A percentile compares a stretch with the other conserved stretches of the same genome.
These are phyloP conservation scores for Gallirallus australis DNA, from an alignment of 2,797 vertebrate species.

Conservation along the genomic window DNA sequence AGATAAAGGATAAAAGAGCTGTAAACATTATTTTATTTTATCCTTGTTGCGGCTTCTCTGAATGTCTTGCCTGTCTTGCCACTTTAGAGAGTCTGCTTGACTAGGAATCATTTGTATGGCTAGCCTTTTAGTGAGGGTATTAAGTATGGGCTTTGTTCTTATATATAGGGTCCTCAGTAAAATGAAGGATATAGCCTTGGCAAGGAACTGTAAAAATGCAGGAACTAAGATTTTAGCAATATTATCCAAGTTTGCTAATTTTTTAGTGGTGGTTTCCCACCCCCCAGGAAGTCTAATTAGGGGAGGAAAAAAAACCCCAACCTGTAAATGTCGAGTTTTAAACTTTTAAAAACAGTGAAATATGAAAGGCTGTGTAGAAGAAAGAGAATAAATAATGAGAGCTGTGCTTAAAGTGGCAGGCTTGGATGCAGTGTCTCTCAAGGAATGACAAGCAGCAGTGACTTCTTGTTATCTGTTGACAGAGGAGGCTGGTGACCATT, in stretches of 20 bases:
- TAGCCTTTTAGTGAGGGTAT: neutral
- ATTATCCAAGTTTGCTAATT: neutral
- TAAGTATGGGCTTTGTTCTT: neutral
- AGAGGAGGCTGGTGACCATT: conserved; percentile 19
- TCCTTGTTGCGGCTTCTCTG: neutral
- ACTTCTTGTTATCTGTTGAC: conserved; percentile 11
- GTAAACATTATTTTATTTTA: neutral
- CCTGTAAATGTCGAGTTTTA: conserved; percentile 36
- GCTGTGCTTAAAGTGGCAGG: conserved; percentile 33
- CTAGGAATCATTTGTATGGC: neutral
- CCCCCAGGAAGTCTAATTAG: neutral
- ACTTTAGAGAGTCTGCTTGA: neutral
- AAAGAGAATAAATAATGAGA: conserved; percentile 75
- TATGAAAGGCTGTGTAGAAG: conserved; percentile 61
- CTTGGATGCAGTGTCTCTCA: conserved; percentile 32
- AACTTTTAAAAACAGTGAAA: conserved; percentile 42
- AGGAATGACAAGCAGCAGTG: conserved; percentile 21
- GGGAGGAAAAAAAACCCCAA: neutral
- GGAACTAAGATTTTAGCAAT: neutral
- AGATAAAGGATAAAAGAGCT: neutral
- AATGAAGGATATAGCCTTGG: neutral
- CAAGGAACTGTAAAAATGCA: neutral
- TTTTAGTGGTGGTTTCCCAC: neutral
- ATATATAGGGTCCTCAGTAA: neutral
- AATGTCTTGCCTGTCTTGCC: neutral